phyloP scores from a whole-genome alignment of 2,113 vertebrate species.

The Gasterosteus aculeatus region DNA sequence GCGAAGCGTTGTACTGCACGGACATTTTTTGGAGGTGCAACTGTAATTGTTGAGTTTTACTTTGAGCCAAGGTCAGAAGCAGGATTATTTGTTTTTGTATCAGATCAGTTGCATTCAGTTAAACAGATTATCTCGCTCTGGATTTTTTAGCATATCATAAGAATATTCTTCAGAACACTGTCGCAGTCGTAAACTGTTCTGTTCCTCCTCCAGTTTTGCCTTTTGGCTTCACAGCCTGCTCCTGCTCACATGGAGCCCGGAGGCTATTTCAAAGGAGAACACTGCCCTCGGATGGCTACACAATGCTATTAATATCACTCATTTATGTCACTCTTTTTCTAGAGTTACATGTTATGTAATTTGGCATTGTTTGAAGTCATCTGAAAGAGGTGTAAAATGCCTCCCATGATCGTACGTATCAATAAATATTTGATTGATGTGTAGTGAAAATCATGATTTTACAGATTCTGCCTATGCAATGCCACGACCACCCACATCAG shows the following conservation, averaged over 20 bases:
- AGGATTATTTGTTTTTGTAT: slow-evolving; percentile 11
- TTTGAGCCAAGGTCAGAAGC: not conserved
- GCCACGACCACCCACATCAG: not conserved
- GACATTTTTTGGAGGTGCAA: not conserved
- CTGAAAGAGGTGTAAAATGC: not conserved
- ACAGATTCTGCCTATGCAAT: not conserved
- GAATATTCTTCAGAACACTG: not conserved
- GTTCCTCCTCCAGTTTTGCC: not conserved
- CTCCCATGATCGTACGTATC: not conserved
- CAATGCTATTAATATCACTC: slow-evolving; percentile 13
- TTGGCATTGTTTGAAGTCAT: not conserved
- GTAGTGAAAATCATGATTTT: slow-evolving; percentile 64
- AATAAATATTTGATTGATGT: not conserved
- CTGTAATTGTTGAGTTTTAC: not conserved
- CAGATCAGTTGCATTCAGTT: not conserved
- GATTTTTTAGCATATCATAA: not conserved
- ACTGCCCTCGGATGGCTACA: slow-evolving; percentile 71
- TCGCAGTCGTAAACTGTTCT: not conserved
- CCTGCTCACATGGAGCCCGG: not conserved
- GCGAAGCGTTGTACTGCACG: not conserved
- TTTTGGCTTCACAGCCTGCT: not conserved
- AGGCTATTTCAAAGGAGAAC: slow-evolving; percentile 61
- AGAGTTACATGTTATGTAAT: not conserved
- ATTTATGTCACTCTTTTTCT: not conserved
- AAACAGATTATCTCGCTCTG: not conserved